Evolutionary conservation across 2,888 invertebrate species (phyloP).

Genomic region (Neuroscelio doddi): DNA sequence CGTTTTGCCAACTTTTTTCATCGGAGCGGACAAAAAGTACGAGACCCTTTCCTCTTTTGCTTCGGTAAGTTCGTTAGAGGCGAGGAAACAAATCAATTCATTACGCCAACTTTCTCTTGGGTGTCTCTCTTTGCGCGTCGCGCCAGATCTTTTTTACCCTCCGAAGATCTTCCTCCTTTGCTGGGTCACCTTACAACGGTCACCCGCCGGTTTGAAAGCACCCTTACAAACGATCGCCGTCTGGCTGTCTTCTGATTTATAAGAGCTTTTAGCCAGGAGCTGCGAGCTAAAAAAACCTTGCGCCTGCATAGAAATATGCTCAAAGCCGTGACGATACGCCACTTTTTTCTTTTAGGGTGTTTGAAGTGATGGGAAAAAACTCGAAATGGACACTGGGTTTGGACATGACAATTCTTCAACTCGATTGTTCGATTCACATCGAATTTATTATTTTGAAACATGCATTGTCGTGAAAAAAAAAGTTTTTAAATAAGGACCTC

Average conservation of each 20-base stretch:
- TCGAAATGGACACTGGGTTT: no score
- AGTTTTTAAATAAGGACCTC: no score
- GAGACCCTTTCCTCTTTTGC: slow-evolving; percentile 33
- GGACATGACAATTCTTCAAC: no score
- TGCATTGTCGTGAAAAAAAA: no score
- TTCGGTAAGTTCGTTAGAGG: slow-evolving; percentile 41
- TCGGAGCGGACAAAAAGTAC: slow-evolving; percentile 22
- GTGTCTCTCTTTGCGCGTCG: slow-evolving; percentile 29
- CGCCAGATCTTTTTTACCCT: slow-evolving; percentile 40
- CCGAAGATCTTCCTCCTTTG: slow-evolving; percentile 41
- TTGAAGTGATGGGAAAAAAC: slow-evolving; percentile 31
- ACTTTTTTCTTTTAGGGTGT: slow-evolving; percentile 32
- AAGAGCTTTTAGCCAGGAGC: slow-evolving; percentile 68
- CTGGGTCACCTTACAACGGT: slow-evolving; percentile 41
- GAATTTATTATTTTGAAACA: no score
- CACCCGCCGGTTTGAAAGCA: slow-evolving; percentile 49
- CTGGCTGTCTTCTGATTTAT: slow-evolving; percentile 68
- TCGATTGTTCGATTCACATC: no score
- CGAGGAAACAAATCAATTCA: slow-evolving; percentile 51
- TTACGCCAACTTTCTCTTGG: slow-evolving; percentile 45
- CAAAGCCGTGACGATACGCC: slow-evolving; percentile 38
- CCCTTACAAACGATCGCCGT: slow-evolving; percentile 64
- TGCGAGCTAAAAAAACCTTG: slow-evolving; percentile 54
- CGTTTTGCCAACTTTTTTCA: slow-evolving; percentile 26
- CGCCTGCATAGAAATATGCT: slow-evolving; percentile 55